These are phyloP conservation scores for Cyclopterus lumpus DNA, from an alignment of 2,797 vertebrate species.

Conservation along the genomic window DNA sequence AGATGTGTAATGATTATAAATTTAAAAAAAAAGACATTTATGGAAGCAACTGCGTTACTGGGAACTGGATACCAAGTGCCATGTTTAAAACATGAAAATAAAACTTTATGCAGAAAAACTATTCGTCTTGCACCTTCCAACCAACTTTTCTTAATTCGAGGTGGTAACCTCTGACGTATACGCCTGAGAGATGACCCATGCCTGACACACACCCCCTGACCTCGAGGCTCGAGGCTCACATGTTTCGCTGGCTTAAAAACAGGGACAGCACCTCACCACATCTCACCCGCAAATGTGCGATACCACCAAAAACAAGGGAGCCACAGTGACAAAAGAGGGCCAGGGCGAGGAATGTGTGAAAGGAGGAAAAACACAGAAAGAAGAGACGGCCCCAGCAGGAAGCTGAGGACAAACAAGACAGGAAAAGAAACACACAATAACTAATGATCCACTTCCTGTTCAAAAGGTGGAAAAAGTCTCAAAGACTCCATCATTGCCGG, in stretches of 20 bases:
- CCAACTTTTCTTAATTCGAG: not conserved
- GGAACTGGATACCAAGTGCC: not conserved
- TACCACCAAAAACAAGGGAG: slow-evolving; percentile 31
- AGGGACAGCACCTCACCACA: slow-evolving; percentile 17
- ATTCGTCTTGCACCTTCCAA: not conserved
- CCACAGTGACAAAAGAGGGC: slow-evolving; percentile 45
- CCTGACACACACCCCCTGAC: not conserved
- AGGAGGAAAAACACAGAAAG: slow-evolving; percentile 48
- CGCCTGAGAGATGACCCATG: not conserved
- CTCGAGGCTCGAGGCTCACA: not conserved
- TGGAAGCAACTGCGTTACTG: not conserved
- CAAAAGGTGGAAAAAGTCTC: slow-evolving; percentile 56
- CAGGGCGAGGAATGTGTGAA: slow-evolving; percentile 42
- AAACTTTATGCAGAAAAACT: slow-evolving; percentile 10
- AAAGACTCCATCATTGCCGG: slow-evolving; percentile 36
- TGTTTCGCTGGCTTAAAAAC: slow-evolving; percentile 12
- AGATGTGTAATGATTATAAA: slow-evolving; percentile 7
- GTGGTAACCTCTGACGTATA: not conserved
- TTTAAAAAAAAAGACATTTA: slow-evolving; percentile 6
- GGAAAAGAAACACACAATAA: slow-evolving; percentile 47
- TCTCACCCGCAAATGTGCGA: slow-evolving; percentile 36
- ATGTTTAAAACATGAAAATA: slow-evolving; percentile 6
- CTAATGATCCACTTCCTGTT: slow-evolving; percentile 69
- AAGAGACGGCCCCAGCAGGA: slow-evolving; percentile 52
- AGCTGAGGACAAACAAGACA: slow-evolving; percentile 55